Base-by-base conservation (phyloP, 2,888 invertebrate genomes). In the Leucania comma region DNA sequence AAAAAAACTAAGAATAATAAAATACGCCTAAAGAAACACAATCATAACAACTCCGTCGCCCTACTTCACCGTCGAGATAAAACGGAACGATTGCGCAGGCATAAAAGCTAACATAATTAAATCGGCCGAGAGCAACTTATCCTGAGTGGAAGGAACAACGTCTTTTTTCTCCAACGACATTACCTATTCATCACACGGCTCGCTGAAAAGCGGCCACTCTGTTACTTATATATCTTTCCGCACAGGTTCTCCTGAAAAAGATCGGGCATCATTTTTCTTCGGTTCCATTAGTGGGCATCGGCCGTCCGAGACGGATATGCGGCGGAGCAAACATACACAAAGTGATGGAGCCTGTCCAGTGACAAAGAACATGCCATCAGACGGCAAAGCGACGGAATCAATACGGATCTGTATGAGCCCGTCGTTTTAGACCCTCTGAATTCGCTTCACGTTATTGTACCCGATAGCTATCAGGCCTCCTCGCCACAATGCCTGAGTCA, bases 311-410 rank as follows among this genome's bases (percentile, higher is more conserved):
- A 90, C 87, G 91, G 90, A 92, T 90, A 89, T 87, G 88, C 89
- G 90, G 89, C 82, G 86, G 87, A 85, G 80, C 91, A 91, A 91
- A 93, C 90, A 92, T 92, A 93, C 92, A 93, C 91, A 92, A 89
- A 91, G 90, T 92, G 92, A 93, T 93, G 93, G 90, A 84, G 76
- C 79, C 85, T 87, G 87, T 83, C 87, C 79, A 86, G 88, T 92
- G 93, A 94, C 93, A 94, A 93, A 93, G 92, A 91, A 90, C 87
- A 80, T 86, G 86, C 90, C 90, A 92, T 93, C 91, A 90, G 80
- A 87, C 84, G 83, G 85, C 80, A 86, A 84, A 89, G 87, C 86
- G 88, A 76, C 73, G 72, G 88, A 90, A 93, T 93, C 93, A 90
- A 93, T 92, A 84, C 75, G 67, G 64, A 80, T 81, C 71, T 72